phyloP scores from a whole-genome alignment of 2,797 vertebrate genomes.

The Spondyliosoma cantharus region DNA sequence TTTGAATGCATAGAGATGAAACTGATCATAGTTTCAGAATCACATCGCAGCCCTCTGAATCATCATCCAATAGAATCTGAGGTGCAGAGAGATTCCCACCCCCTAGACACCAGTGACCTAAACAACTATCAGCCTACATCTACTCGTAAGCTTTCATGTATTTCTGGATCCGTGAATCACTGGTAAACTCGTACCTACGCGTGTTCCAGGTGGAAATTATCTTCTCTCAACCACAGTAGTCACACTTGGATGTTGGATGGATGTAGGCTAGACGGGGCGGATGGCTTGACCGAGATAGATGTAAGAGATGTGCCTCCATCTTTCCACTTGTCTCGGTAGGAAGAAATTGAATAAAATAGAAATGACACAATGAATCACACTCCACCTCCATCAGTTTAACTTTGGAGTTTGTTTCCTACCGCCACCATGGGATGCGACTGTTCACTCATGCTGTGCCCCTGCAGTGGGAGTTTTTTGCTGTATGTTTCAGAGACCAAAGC shows the following conservation, averaged over 20 bases:
- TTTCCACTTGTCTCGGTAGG: slow-evolving; percentile 56
- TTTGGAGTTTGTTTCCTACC: slow-evolving; percentile 80
- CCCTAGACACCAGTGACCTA: too few species aligned
- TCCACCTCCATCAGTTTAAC: slow-evolving; percentile 74
- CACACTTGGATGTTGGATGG: neutral
- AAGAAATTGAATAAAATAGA: slow-evolving; percentile 71
- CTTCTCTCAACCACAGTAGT: neutral
- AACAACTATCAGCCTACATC: neutral
- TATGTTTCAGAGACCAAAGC: slow-evolving; percentile 58
- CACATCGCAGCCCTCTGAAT: too few species aligned
- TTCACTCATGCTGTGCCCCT: slow-evolving; percentile 62
- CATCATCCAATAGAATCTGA: too few species aligned
- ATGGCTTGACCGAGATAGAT: slow-evolving; percentile 29
- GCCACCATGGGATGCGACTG: slow-evolving; percentile 64
- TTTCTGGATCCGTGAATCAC: neutral
- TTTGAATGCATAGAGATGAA: too few species aligned
- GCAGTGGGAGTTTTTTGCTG: slow-evolving; percentile 64
- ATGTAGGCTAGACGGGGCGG: slow-evolving; percentile 28
- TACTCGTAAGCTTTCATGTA: neutral
- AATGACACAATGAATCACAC: slow-evolving; percentile 81
- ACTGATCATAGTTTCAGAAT: too few species aligned
- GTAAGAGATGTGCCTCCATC: slow-evolving; percentile 38
- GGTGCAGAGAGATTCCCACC: too few species aligned
- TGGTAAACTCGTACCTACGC: neutral
- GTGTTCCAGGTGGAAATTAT: neutral